phyloP scores from a whole-genome alignment of 1,140 invertebrate species.

The Sarcophaga peregrina region DNA sequence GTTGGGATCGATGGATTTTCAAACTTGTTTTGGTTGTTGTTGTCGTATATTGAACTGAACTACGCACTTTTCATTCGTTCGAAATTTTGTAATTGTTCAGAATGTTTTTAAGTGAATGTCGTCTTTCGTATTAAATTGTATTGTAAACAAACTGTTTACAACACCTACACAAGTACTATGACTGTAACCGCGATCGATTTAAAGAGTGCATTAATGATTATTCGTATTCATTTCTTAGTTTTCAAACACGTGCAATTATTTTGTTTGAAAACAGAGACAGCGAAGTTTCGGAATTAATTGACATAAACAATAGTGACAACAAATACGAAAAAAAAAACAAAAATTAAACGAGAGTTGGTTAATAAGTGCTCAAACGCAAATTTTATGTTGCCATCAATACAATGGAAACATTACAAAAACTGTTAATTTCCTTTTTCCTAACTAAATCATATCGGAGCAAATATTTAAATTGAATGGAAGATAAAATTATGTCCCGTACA shows the following conservation, averaged over 20 bases:
- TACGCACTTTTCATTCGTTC: background rate
- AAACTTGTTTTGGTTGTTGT: background rate
- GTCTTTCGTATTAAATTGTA: conserved; percentile 6
- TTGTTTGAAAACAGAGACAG: background rate
- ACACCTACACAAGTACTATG: background rate
- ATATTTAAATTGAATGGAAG: too few species aligned
- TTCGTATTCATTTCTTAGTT: background rate
- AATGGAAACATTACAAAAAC: too few species aligned
- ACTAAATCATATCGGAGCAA: too few species aligned
- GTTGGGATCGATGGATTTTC: background rate
- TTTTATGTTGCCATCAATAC: too few species aligned
- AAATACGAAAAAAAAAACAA: too few species aligned
- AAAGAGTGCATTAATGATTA: background rate
- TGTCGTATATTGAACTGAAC: background rate
- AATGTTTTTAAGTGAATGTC: background rate
- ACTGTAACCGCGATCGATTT: too few species aligned
- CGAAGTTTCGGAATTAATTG: too few species aligned
- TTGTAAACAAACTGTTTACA: conserved; percentile 9
- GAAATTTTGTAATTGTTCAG: background rate
- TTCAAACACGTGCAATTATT: conserved; percentile 19
- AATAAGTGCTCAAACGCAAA: too few species aligned
- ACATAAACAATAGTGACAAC: too few species aligned
- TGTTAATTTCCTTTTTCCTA: too few species aligned
- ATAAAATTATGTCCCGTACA: too few species aligned
- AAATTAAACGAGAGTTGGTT: too few species aligned